Conservation (phyloP, 2,797 vertebrate species). For the Anomalospiza imberbis region DNA sequence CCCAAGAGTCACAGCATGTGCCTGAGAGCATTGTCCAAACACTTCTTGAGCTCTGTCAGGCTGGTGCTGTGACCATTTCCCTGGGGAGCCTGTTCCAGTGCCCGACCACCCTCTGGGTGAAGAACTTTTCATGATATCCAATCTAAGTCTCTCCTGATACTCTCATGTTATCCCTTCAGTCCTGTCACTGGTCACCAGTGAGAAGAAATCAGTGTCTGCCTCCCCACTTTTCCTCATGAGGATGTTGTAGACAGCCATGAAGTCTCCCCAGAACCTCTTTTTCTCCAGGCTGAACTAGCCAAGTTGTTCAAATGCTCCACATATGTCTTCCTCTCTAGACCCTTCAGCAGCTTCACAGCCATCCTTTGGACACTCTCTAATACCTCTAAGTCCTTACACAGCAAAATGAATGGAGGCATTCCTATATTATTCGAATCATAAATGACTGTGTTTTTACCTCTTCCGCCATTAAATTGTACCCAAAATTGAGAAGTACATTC, state of each 20-base stretch:
- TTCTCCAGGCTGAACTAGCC: not conserved
- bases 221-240: not conserved
- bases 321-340: not conserved
- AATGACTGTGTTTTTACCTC: not conserved
- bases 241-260: not conserved
- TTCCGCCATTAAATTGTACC: not conserved
- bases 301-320: not conserved
- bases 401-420: not conserved
- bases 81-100: not conserved
- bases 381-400: not conserved
- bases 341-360: not conserved
- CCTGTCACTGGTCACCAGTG: not conserved
- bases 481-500: not conserved
- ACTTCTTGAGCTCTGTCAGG: not conserved
- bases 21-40: not conserved
- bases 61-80: not conserved
- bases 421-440: not conserved
- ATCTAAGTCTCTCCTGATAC: not conserved
- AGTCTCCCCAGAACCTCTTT: not conserved
- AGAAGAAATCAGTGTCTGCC: not conserved
- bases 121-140: not conserved
- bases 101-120: rapidly evolving
- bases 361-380: not conserved
- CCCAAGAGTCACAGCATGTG: not conserved
- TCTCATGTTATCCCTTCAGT: not conserved